A percentile compares a stretch with the other conserved stretches of the same genome.
phyloP scores from a whole-genome alignment of 2,113 vertebrate genomes.

The Martes martes region DNA sequence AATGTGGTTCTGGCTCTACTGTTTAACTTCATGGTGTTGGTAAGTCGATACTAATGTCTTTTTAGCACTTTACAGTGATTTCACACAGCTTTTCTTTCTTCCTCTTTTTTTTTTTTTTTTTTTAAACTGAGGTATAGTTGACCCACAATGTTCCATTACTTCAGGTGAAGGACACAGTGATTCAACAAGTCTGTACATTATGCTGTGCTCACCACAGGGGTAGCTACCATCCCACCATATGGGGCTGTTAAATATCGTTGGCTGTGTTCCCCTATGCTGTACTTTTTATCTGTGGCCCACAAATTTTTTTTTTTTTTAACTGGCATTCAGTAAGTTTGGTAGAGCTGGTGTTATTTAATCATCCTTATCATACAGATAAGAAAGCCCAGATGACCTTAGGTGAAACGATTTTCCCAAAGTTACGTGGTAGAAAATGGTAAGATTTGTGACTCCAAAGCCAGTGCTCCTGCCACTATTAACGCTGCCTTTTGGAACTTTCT shows the following conservation, averaged over 20 bases:
- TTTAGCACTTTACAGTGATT: not conserved
- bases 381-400: not conserved
- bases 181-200: not conserved
- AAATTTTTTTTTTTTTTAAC: not conserved
- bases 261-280: not conserved
- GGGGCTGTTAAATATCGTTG: not conserved
- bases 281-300: not conserved
- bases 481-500: not conserved
- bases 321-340: not conserved
- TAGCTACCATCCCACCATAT: not conserved
- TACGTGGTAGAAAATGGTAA: not conserved
- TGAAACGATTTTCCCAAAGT: conserved; percentile 32
- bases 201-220: not conserved
- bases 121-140: not conserved
- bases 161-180: not conserved
- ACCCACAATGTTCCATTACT: not conserved
- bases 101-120: not conserved
- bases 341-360: not conserved
- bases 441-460: not conserved
- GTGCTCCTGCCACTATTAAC: not conserved
- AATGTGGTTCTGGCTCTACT: not conserved
- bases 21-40: not conserved
- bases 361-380: not conserved
- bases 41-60: not conserved
- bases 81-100: not conserved